phyloP scores from a whole-genome alignment of 92 coral and sea anemone species.

The Meandrina meandrites region DNA sequence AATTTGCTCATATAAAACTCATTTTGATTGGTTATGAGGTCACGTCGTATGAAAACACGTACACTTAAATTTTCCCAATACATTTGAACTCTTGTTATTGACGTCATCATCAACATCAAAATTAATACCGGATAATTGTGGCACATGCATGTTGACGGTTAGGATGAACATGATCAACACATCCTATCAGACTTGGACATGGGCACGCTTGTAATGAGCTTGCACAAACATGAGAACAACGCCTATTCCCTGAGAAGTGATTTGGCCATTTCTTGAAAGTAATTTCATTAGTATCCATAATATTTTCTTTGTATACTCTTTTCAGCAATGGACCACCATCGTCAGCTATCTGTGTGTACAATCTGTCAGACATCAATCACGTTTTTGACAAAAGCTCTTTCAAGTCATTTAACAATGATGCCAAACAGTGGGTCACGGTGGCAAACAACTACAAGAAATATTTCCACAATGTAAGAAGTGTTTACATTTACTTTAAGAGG shows the following conservation, averaged over 20 bases:
- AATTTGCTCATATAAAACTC: too few relatives aligned
- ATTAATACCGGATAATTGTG: too few relatives aligned
- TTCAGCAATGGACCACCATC: conserved; percentile 63
- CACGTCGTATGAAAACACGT: too few relatives aligned
- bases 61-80: too few relatives aligned
- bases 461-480: conserved; percentile 71
- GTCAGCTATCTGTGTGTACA: conserved; percentile 79
- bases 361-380: conserved; percentile 57
- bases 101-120: too few relatives aligned
- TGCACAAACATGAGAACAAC: too few relatives aligned
- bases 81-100: too few relatives aligned
- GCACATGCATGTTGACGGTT: not conserved
- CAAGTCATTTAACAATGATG: conserved; percentile 28
- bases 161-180: not conserved
- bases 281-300: not conserved
- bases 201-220: too few relatives aligned
- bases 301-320: not conserved
- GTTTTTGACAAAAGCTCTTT: conserved; percentile 65
- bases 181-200: too few relatives aligned
- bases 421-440: conserved; percentile 44
- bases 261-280: not conserved
- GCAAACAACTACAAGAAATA: conserved; percentile 46
- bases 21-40: too few relatives aligned
- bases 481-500: too few relatives aligned
- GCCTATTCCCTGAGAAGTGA: too few relatives aligned